Evolutionary conservation across 2,888 invertebrate genomes (phyloP).

Genomic region (Pollenia amentaria): DNA sequence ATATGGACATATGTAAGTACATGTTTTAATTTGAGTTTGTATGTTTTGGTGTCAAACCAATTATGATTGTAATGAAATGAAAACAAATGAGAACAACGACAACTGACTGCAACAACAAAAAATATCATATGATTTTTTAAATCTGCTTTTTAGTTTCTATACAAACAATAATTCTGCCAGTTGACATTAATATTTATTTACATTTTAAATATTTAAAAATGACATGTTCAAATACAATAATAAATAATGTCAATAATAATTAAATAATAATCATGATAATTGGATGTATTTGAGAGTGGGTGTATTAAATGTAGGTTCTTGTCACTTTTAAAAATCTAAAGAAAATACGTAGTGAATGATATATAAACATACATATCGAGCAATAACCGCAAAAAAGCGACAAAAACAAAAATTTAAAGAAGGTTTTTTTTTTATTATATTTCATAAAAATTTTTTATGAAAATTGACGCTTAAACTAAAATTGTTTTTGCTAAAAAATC

Average conservation of each 20-base stretch:
- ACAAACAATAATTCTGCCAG: conserved; percentile 25
- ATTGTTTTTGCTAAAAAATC: no score
- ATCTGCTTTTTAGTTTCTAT: conserved; percentile 1
- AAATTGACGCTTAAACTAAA: no score
- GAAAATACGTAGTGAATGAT: neutral
- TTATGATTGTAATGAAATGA: conserved; percentile 65
- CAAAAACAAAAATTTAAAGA: no score
- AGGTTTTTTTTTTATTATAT: no score
- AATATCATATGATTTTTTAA: conserved; percentile 6
- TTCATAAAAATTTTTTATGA: no score
- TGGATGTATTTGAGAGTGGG: neutral
- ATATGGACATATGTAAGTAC: neutral
- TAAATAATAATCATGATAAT: conserved; percentile 29
- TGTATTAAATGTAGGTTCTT: neutral
- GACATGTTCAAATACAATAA: conserved; percentile 40
- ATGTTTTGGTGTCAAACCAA: conserved; percentile 69
- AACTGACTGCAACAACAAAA: neutral
- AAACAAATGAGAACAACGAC: conserved; percentile 36
- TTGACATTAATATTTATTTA: conserved; percentile 64
- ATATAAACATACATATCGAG: neutral
- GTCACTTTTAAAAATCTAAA: neutral
- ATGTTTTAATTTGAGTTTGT: conserved; percentile 16
- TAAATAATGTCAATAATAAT: conserved; percentile 52
- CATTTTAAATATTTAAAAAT: conserved; percentile 49
- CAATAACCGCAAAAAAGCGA: no score